Evolutionary conservation across 2,113 vertebrate species (phyloP).

Genomic region (Galemys pyrenaicus): DNA sequence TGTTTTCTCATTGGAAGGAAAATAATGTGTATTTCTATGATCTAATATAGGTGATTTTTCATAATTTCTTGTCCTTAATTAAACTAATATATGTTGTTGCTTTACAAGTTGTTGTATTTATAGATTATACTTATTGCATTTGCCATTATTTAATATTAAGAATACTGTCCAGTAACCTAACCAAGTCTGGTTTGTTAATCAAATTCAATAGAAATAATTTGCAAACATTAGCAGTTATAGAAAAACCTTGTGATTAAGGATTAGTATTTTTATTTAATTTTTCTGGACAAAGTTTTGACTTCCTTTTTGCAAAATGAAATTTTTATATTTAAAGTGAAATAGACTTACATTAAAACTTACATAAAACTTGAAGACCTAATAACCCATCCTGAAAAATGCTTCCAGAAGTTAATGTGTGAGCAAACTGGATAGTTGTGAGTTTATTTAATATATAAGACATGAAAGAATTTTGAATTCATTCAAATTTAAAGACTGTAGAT

Average conservation of each 20-base stretch:
- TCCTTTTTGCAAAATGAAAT: constrained; percentile 13
- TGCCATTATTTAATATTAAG: too few species aligned
- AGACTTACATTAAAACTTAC: neutral
- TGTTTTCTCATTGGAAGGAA: too few species aligned
- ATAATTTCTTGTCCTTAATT: too few species aligned
- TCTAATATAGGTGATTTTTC: too few species aligned
- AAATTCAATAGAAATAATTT: neutral
- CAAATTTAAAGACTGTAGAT: neutral
- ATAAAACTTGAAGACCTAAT: neutral
- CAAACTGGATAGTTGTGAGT: neutral
- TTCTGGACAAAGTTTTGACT: neutral
- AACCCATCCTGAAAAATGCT: neutral
- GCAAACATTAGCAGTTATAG: neutral
- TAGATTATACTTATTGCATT: too few species aligned
- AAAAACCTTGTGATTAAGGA: neutral
- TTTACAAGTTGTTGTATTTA: too few species aligned
- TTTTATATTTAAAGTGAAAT: neutral
- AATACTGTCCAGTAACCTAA: neutral
- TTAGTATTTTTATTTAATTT: neutral
- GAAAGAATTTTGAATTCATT: neutral
- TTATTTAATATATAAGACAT: neutral
- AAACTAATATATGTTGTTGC: too few species aligned
- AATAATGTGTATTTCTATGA: too few species aligned
- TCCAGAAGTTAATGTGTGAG: neutral
- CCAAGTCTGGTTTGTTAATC: neutral